phyloP scores from a whole-genome alignment of 2,113 vertebrate species.

The Chaenocephalus aceratus region DNA sequence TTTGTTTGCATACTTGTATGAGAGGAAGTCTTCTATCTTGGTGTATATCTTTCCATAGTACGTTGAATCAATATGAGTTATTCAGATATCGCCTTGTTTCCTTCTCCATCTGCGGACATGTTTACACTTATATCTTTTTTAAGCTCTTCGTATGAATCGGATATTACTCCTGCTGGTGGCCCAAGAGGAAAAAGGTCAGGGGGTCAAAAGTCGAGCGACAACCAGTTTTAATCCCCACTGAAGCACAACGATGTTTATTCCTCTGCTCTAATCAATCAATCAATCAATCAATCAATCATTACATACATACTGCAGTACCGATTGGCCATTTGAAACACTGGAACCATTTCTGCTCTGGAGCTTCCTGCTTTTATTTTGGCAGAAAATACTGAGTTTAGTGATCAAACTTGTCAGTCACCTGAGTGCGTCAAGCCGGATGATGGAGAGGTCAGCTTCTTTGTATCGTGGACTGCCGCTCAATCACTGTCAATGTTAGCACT shows the following conservation, averaged over 20 bases:
- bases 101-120: background rate
- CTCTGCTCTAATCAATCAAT: too few species aligned
- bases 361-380: background rate
- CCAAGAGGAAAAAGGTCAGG: background rate
- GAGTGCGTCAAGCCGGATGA: slow-evolving; percentile 25
- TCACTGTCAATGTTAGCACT: slow-evolving; percentile 15
- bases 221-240: too few species aligned
- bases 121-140: too few species aligned
- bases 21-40: background rate
- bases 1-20: slow-evolving; percentile 27
- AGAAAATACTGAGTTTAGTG: slow-evolving; percentile 1
- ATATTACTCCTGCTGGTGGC: background rate
- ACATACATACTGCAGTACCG: too few species aligned
- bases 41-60: background rate
- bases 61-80: background rate
- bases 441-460: slow-evolving; percentile 13
- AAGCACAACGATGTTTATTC: background rate
- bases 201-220: too few species aligned
- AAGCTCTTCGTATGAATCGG: background rate
- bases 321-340: background rate
- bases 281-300: too few species aligned
- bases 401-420: slow-evolving; percentile 24
- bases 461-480: slow-evolving; percentile 9
- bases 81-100: background rate
- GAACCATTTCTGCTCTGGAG: background rate